Evolutionary conservation across 2,797 vertebrate genomes (phyloP).

Genomic region (Varecia variegata): DNA sequence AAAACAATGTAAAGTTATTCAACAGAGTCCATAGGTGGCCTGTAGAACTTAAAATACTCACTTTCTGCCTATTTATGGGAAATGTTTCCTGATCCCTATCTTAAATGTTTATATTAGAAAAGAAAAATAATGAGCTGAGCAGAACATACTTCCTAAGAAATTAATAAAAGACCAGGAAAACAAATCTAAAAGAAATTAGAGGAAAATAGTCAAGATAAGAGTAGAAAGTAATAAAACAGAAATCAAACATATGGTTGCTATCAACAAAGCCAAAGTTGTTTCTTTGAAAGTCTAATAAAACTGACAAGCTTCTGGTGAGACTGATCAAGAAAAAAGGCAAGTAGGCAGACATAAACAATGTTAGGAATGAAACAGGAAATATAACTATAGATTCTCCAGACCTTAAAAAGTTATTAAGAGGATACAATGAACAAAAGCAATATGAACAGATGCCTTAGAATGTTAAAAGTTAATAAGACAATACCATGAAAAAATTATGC

Average conservation of each 20-base stretch:
- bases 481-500: neutral
- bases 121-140: neutral
- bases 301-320: conserved; percentile 16
- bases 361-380: neutral
- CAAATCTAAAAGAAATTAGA: conserved; percentile 32
- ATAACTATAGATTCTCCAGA: neutral
- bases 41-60: neutral
- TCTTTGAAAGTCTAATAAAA: conserved; percentile 55
- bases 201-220: conserved; percentile 12
- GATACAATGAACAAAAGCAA: neutral
- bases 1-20: neutral
- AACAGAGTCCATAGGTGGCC: neutral
- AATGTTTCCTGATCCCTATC: neutral
- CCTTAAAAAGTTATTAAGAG: neutral
- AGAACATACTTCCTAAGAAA: neutral
- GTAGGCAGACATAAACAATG: neutral
- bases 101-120: neutral
- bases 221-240: conserved; percentile 48
- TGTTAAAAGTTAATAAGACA: neutral
- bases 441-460: neutral
- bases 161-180: neutral
- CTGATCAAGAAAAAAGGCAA: neutral
- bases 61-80: neutral
- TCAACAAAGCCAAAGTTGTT: conserved; percentile 36
- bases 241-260: conserved; percentile 32